Percentiles rank a stretch among this genome's conserved stretches.
These are phyloP conservation scores for Drosophila pseudoobscura DNA, from an alignment of 1,140 invertebrate species.

Conservation along the genomic window DNA sequence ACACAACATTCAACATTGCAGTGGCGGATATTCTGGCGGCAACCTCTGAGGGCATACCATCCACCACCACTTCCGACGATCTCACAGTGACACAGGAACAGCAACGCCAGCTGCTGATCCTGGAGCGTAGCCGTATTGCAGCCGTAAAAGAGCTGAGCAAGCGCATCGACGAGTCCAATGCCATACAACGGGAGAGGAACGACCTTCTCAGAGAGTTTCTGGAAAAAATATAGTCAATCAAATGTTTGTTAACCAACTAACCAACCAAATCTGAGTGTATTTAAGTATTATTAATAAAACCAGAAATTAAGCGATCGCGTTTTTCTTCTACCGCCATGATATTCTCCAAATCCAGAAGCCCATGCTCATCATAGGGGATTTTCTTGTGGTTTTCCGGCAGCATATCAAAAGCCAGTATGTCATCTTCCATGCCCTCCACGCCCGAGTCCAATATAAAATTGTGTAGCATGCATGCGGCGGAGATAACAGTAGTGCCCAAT, in stretches of 20 bases:
- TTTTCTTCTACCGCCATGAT: slow-evolving; percentile 41
- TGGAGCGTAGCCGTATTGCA: slow-evolving; percentile 41
- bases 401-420: slow-evolving; percentile 23
- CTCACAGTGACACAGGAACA: neutral
- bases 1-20: neutral
- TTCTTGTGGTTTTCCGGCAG: slow-evolving; percentile 19
- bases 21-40: slow-evolving; percentile 3
- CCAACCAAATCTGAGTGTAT: neutral
- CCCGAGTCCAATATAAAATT: slow-evolving; percentile 45
- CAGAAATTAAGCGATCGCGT: slow-evolving; percentile 23
- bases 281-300: slow-evolving; percentile 2
- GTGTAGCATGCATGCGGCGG: slow-evolving; percentile 47
- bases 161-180: slow-evolving; percentile 47
- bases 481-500: slow-evolving; percentile 25
- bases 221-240: slow-evolving; percentile 21
- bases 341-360: slow-evolving; percentile 19
- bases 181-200: slow-evolving; percentile 45
- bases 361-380: slow-evolving; percentile 32
- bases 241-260: neutral
- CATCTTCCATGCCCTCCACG: slow-evolving; percentile 33
- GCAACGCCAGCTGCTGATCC: slow-evolving; percentile 22
- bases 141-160: slow-evolving; percentile 44
- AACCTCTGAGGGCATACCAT: no score
- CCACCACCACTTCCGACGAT: neutral
- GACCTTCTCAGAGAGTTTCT: slow-evolving; percentile 42